These are phyloP conservation scores for Zosterops hypoxanthus DNA, from an alignment of 2,113 vertebrate genomes.

Conservation along the genomic window DNA sequence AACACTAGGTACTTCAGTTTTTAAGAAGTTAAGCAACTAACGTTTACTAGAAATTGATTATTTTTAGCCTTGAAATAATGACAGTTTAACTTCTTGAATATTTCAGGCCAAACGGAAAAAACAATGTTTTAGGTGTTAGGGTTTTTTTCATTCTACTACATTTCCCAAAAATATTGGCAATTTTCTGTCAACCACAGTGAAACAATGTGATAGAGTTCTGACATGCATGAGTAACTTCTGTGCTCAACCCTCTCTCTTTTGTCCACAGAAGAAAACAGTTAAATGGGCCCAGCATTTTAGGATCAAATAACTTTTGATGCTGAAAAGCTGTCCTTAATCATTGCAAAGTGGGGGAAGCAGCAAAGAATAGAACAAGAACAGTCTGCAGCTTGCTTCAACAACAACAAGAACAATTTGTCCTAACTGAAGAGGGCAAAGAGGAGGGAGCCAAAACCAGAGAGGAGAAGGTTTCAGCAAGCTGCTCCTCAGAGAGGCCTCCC, in stretches of 20 bases:
- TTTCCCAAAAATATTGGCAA: not conserved
- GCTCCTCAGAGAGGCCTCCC: not conserved
- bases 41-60: not conserved
- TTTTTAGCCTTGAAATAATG: not conserved
- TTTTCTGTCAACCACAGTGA: not conserved
- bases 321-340: not conserved
- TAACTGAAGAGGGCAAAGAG: not conserved
- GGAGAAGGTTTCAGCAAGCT: not conserved
- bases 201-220: not conserved
- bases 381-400: not conserved
- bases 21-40: not conserved
- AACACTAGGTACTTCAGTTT: not conserved
- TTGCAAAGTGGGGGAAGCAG: not conserved
- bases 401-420: not conserved
- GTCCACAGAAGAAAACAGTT: not conserved
- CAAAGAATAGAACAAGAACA: not conserved
- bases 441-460: not conserved
- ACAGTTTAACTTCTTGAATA: not conserved
- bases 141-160: not conserved
- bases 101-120: not conserved
- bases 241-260: not conserved
- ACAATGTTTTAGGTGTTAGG: not conserved
- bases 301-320: not conserved
- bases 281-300: not conserved
- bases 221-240: not conserved